Evolutionary conservation across 2,888 invertebrate genomes (phyloP).

Genomic region (Junonia oenone): DNA sequence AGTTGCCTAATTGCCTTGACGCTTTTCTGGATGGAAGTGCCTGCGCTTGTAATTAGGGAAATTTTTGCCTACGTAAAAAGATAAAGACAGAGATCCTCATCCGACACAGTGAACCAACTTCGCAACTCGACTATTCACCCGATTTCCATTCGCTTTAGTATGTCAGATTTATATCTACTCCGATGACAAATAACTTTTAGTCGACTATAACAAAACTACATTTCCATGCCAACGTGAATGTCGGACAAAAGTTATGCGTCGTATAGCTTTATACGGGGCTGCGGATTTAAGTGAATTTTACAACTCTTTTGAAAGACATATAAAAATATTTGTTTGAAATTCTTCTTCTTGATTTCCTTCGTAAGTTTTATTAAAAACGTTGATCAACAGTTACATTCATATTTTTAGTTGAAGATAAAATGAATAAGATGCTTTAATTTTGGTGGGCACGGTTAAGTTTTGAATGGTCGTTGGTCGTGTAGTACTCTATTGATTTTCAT

Average conservation of each 20-base stretch:
- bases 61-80: neutral
- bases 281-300: neutral
- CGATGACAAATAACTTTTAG: neutral
- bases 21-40: neutral
- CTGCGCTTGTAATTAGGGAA: neutral
- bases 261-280: neutral
- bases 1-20: slow-evolving; percentile 6
- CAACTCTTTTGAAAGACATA: neutral
- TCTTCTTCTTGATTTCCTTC: neutral
- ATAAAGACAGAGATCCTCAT: neutral
- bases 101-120: neutral
- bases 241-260: neutral
- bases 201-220: neutral
- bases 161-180: neutral
- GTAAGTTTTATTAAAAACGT: neutral
- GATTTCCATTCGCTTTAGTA: neutral
- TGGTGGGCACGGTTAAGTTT: too few species aligned
- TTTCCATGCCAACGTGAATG: neutral
- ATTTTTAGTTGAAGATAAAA: too few species aligned
- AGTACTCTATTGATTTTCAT: too few species aligned
- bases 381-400: too few species aligned
- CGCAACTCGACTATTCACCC: neutral
- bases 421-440: too few species aligned
- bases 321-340: neutral
- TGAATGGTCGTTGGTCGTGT: too few species aligned